phyloP scores from a whole-genome alignment of 2,888 invertebrate genomes.

The Lasioglossum zephyrum region DNA sequence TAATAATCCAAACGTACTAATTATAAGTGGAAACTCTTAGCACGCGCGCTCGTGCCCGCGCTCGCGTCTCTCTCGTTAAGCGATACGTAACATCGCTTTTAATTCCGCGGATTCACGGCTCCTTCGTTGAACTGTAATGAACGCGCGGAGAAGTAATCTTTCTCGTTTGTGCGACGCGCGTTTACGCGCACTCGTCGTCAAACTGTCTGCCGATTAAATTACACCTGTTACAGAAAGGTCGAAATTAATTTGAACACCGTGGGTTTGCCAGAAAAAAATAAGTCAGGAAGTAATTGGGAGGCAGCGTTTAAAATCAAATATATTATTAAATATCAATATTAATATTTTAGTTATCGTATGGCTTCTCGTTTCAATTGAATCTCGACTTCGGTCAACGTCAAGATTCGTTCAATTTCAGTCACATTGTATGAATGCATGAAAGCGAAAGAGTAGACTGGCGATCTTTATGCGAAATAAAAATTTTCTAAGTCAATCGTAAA shows the following conservation, averaged over 20 bases:
- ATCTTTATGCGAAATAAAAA: neutral
- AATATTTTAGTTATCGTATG: neutral
- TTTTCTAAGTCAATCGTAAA: too few species aligned
- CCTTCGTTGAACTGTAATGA: slow-evolving; percentile 53
- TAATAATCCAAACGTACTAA: slow-evolving; percentile 68
- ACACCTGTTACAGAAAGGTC: neutral
- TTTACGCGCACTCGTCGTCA: neutral
- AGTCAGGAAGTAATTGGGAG: neutral
- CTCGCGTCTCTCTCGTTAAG: slow-evolving; percentile 57
- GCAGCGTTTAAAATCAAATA: neutral
- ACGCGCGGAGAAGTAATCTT: slow-evolving; percentile 55
- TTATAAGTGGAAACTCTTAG: slow-evolving; percentile 64
- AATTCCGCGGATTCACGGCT: slow-evolving; percentile 54
- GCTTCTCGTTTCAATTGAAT: neutral
- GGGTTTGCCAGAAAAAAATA: neutral
- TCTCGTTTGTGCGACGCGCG: slow-evolving; percentile 8
- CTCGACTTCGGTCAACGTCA: neutral
- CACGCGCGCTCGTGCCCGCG: slow-evolving; percentile 14
- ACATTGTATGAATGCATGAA: neutral
- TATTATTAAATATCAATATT: neutral
- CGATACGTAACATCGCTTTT: slow-evolving; percentile 55
- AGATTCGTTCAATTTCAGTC: neutral
- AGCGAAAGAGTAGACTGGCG: neutral
- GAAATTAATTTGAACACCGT: neutral
- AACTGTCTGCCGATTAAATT: slow-evolving; percentile 31